Conservation (phyloP, 2,888 invertebrate species). For the Agonopterix alstromeriana region DNA sequence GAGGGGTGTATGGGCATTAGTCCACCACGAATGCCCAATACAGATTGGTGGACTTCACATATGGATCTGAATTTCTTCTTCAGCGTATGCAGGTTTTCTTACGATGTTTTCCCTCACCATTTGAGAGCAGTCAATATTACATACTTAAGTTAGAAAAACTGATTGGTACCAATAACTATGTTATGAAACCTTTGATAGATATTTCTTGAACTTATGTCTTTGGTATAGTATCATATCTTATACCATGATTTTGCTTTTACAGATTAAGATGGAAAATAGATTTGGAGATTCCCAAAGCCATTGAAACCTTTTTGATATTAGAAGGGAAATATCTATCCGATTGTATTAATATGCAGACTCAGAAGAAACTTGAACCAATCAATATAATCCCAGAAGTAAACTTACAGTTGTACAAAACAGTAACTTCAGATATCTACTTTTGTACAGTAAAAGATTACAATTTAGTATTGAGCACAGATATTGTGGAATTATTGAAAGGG, state of each 20-base stretch:
- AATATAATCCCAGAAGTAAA: slow-evolving; percentile 43
- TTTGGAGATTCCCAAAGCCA: slow-evolving; percentile 23
- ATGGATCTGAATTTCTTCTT: too few species aligned
- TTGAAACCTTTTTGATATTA: slow-evolving; percentile 47
- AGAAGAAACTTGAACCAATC: slow-evolving; percentile 28
- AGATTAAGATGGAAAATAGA: slow-evolving; percentile 46
- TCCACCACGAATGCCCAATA: too few species aligned
- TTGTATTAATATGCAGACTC: slow-evolving; percentile 30
- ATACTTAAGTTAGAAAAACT: too few species aligned
- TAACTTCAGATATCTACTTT: slow-evolving; percentile 34
- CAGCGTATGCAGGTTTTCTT: too few species aligned
- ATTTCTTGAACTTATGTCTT: too few species aligned
- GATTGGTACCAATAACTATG: too few species aligned
- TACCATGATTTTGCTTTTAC: slow-evolving; percentile 13
- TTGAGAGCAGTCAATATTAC: too few species aligned
- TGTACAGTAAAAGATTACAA: slow-evolving; percentile 54
- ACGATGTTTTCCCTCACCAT: too few species aligned
- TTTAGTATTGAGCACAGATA: slow-evolving; percentile 51
- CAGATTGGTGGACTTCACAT: too few species aligned
- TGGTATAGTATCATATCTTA: too few species aligned
- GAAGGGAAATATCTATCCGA: slow-evolving; percentile 60
- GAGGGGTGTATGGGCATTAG: too few species aligned
- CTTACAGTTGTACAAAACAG: slow-evolving; percentile 42
- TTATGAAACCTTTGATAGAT: too few species aligned
- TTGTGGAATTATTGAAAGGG: slow-evolving; percentile 45